Base-by-base conservation (phyloP, 2,113 vertebrate species). In the Coracopsis vasa region DNA sequence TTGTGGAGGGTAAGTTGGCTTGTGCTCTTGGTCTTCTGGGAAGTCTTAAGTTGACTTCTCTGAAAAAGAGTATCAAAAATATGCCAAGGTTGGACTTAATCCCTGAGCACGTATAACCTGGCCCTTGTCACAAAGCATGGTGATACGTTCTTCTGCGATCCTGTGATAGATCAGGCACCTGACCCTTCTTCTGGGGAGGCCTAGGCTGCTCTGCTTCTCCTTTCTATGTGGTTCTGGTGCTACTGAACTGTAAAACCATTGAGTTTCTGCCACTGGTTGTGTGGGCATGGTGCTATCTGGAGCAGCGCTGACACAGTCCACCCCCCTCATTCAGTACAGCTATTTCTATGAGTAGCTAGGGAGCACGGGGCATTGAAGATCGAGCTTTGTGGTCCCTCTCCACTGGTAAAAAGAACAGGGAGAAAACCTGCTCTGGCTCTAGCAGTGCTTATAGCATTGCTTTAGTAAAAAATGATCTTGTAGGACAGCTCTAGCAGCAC, bases 141-240 rank as follows among this genome's bases (percentile, higher is more conserved):
- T 21, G 16, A 64, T 70, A n/a, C 3, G 5, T 0, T 72, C 95
- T 39, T 51, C 42, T 66, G 8, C 0, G 0, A 5, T 53, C n/a
- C 21, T 48, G 25, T 74, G 60, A 81, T 39, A 45, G 41, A 66
- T 80, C 45, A 78, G 65, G 17, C 13, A 44, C 35, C 11, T 0
- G 0, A 3, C 41, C 13, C 29, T 51, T 7, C 7, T 80, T 44
- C 77, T n/a, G 69, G 21, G 56, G 56, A 87, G 60, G 50, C 37
- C 23, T 23, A 35, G 3, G 12, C 25, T 81, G 71, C 9, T 31
- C 23, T 1, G 1, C 19, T 24, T 42, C 25, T 42, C 16, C 39
- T 60, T 50, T 71, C 53, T 21, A 4, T 0, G 0, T 51, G 25
- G 50, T n/a, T 60, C 24, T 77, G 42, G 39, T 13, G 71, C 56